These are phyloP conservation scores for Microctonus brassicae DNA, from an alignment of 2,888 invertebrate genomes.

Conservation along the genomic window DNA sequence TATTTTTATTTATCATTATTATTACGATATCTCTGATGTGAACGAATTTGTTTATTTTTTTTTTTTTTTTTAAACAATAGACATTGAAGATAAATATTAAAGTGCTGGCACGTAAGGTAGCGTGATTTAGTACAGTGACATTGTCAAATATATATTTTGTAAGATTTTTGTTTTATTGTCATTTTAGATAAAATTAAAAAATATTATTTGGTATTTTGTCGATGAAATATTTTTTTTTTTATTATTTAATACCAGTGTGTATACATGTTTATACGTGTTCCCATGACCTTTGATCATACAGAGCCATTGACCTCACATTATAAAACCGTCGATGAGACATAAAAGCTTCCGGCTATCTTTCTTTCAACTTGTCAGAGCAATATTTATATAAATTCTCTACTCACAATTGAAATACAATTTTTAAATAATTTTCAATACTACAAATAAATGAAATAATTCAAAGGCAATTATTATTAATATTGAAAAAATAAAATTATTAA, in stretches of 20 bases:
- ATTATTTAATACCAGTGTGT: neutral
- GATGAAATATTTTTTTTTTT: neutral
- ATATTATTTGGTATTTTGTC: neutral
- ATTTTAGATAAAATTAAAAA: neutral
- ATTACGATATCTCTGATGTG: neutral
- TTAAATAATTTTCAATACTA: too few species aligned
- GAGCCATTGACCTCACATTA: conserved; percentile 4
- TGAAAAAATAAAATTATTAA: too few species aligned
- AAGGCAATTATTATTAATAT: too few species aligned
- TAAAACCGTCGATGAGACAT: neutral
- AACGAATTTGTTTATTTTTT: neutral
- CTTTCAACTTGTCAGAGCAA: neutral
- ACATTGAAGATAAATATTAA: too few species aligned
- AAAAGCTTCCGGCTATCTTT: conserved; percentile 12
- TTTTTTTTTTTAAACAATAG: too few species aligned
- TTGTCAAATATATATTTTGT: neutral
- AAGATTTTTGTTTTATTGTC: neutral
- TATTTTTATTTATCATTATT: too few species aligned
- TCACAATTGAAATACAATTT: too few species aligned
- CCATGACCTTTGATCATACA: conserved; percentile 1
- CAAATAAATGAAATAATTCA: too few species aligned
- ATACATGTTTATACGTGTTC: neutral
- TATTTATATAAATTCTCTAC: too few species aligned
- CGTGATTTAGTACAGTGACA: neutral
- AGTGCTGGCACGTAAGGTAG: neutral